Base-by-base conservation (phyloP, 2,888 invertebrate genomes). In the Nephrocerus scutellatus region DNA sequence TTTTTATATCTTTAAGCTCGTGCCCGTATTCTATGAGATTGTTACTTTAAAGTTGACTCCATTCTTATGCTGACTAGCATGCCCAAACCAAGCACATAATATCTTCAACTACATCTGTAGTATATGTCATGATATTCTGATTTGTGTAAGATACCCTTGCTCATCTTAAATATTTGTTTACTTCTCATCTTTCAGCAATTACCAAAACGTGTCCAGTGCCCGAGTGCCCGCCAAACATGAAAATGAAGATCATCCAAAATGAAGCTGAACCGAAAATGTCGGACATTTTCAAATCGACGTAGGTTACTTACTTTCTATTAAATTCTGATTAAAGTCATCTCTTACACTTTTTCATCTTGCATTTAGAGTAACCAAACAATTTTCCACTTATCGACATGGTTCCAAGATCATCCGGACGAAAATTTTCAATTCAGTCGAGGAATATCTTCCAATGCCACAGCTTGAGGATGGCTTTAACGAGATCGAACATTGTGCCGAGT, bases 191-290 rank as follows among this genome's bases (percentile, higher is more conserved):
- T 39, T 7, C 24, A 55, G 56, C 54, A 10, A 49, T 53, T 6
- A 44, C 55, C 20, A 60, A 65, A 16, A 62, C 59, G 21, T 75
- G 74, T 41, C 71, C 71, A 1, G 56, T 57, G 19, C 69, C 74
- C 0, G 56, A 58, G 13, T 76, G 76, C 50, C 73, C 74, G 2
- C 64, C 68, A 0, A 72, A 72, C 23, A 75, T 74, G 59, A 69
- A 62, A 45, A 59, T 69, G 16, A 66, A 71, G 40, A 63, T 72
- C 10, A 68, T 62, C 4, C 57, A 65, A 22, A 59, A 60, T 25
- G 59, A 61, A 31, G 54, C 59, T 1, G 39, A 49, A 6, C 59
- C 62, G 4, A 61, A 69, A 47, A 57, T 69, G 55, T 72, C 72
- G 0, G 66, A 72, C 35, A 73, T 74, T 63, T 72, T 74, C 47